These are phyloP conservation scores for Struthidea cinerea DNA, from an alignment of 2,113 vertebrate genomes.

Conservation along the genomic window DNA sequence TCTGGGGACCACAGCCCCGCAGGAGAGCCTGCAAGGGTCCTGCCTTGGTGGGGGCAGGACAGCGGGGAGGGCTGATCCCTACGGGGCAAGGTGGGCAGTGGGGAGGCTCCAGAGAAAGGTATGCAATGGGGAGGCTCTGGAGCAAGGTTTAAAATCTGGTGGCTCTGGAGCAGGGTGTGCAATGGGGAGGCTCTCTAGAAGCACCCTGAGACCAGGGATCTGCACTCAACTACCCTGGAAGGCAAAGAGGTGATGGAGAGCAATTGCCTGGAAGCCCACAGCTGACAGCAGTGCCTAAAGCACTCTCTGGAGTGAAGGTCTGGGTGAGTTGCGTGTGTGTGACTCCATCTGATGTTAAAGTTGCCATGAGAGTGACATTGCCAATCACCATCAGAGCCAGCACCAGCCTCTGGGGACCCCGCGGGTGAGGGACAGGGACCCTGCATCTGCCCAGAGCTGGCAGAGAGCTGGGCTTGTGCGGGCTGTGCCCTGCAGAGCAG, in stretches of 20 bases:
- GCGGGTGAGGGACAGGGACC: background rate
- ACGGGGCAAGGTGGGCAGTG: background rate
- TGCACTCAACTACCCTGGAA: background rate
- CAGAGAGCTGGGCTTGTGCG: background rate
- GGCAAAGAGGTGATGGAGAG: background rate
- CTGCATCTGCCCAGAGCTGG: background rate
- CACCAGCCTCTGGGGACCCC: too few relatives aligned
- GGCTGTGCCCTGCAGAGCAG: background rate
- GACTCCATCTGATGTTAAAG: background rate
- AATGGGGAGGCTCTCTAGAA: background rate
- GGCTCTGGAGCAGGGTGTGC: background rate
- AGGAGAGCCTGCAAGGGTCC: background rate
- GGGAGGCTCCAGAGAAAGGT: background rate
- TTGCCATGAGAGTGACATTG: background rate
- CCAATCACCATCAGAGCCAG: background rate
- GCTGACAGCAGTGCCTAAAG: background rate
- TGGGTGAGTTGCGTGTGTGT: rapidly evolving
- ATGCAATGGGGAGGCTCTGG: background rate
- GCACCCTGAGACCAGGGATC: background rate
- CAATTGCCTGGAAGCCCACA: background rate
- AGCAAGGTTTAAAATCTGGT: background rate
- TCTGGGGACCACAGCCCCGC: background rate
- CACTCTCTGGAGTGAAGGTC: background rate
- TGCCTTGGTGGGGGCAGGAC: rapidly evolving
- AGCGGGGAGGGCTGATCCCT: background rate